phyloP scores from a whole-genome alignment of 2,113 vertebrate genomes.

The Hypanus sabinus region DNA sequence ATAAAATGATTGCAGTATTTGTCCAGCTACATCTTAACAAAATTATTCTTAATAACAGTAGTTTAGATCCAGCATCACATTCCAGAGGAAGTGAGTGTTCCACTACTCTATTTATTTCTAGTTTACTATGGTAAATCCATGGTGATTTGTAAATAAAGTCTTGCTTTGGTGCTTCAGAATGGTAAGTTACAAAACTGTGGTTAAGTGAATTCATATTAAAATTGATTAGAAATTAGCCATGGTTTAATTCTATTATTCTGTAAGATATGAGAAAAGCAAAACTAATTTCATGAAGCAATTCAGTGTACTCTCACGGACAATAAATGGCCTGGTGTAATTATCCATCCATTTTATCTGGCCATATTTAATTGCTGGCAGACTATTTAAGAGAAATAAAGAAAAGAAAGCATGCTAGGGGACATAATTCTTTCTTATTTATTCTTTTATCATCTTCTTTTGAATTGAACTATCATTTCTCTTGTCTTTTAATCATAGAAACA shows the following conservation, averaged over 20 bases:
- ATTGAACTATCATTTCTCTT: no score
- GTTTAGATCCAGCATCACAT: not conserved
- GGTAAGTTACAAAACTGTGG: not conserved
- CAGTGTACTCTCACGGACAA: not conserved
- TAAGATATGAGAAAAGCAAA: not conserved
- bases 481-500: no score
- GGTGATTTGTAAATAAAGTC: not conserved
- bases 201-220: not conserved
- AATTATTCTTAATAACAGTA: not conserved
- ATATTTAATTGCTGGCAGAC: not conserved
- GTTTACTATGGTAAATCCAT: not conserved
- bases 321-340: not conserved
- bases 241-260: not conserved
- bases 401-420: no score
- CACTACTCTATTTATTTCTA: not conserved
- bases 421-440: no score
- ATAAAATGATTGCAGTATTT: not conserved
- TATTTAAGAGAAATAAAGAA: not conserved
- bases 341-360: not conserved
- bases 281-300: not conserved
- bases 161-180: not conserved
- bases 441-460: no score
- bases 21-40: not conserved
- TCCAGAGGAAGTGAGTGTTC: no score
- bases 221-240: not conserved